A percentile compares a stretch with the other conserved stretches of the same genome.
Evolutionary conservation across 2,888 invertebrate species (phyloP).

Genomic region (Cosmia pyralina): DNA sequence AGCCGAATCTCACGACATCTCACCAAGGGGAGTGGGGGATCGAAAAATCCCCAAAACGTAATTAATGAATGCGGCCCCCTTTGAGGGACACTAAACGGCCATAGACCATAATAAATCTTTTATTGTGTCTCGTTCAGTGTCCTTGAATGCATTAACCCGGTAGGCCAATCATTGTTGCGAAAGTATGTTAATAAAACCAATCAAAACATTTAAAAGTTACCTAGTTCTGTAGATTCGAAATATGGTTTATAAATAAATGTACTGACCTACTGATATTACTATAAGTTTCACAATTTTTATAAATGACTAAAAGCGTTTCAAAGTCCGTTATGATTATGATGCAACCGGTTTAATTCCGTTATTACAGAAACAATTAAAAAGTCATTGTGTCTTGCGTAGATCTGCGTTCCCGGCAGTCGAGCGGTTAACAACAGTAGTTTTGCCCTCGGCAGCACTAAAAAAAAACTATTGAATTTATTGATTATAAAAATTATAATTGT

Average conservation of each 20-base stretch:
- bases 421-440: background rate
- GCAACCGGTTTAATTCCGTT: background rate
- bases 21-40: no score
- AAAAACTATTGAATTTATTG: background rate
- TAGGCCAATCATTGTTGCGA: constrained; percentile 23
- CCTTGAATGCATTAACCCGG: constrained; percentile 2
- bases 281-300: constrained; percentile 10
- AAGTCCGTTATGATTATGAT: constrained; percentile 21
- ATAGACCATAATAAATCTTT: no score
- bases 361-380: no score
- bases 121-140: no score
- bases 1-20: no score
- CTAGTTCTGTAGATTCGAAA: constrained; percentile 20
- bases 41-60: no score
- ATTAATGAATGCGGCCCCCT: no score
- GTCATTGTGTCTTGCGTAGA: no score
- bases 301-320: background rate
- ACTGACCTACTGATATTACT: background rate
- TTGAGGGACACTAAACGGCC: no score
- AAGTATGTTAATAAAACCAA: constrained; percentile 22
- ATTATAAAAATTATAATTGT: background rate
- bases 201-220: constrained; percentile 14
- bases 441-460: no score
- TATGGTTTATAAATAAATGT: constrained; percentile 36
- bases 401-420: no score